phyloP scores from a whole-genome alignment of 2,113 vertebrate genomes.

The Psophia crepitans region DNA sequence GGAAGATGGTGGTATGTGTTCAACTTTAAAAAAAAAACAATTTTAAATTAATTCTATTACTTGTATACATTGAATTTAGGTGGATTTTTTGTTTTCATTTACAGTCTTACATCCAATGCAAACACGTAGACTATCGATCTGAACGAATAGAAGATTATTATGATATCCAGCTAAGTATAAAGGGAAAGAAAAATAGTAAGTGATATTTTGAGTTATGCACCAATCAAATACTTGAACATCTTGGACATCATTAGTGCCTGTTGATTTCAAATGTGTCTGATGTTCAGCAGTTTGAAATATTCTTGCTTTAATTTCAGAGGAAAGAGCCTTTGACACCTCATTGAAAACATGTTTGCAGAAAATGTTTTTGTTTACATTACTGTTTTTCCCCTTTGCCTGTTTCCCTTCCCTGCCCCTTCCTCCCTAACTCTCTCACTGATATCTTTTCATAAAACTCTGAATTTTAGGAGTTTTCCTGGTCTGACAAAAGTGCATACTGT shows the following conservation, averaged over 20 bases:
- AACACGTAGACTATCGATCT: conserved; percentile 97
- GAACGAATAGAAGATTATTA: conserved; percentile 99
- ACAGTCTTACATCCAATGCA: conserved; percentile 98
- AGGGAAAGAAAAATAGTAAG: conserved; percentile 99
- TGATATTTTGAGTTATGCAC: not conserved
- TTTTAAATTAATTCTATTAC: not conserved
- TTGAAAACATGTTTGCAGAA: not conserved
- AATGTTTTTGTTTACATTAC: not conserved
- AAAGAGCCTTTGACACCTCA: not conserved
- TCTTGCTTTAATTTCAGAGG: not conserved
- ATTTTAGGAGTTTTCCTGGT: not conserved
- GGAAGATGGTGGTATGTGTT: conserved; percentile 97
- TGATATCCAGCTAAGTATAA: conserved; percentile 99
- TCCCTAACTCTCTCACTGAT: not conserved
- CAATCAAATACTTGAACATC: not conserved
- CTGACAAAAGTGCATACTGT: not conserved
- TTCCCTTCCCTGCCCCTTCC: not conserved
- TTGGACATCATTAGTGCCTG: not conserved
- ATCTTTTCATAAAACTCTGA: not conserved
- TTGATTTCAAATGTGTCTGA: not conserved
- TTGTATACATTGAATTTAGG: not conserved
- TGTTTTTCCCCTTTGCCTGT: not conserved
- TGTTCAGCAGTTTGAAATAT: not conserved
- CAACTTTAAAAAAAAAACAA: not conserved
- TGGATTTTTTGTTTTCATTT: not conserved